Evolutionary conservation across 2,113 vertebrate species (phyloP), one percentile per base, ranked within the genome.

Genomic region (Phrynocephalus versicolor): DNA sequence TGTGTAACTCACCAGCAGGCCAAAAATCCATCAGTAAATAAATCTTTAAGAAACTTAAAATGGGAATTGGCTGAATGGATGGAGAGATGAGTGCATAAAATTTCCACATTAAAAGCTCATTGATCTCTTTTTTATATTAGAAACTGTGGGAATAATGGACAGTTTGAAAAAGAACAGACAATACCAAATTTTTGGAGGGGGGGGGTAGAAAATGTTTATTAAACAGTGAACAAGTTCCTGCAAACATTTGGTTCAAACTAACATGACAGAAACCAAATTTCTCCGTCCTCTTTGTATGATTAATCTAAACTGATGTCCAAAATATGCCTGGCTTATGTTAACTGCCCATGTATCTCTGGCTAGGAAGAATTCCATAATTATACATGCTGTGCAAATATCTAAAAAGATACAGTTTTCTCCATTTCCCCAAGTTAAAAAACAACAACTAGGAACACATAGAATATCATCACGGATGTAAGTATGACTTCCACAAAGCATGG

Each of bases 81-180:
- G 8, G 84, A 21, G 83, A 92, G 91, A 95, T 23, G 88, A 90
- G 94, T 90, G 87, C 85, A 58, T 91, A 92, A 95, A 96, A 95
- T 96, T 97, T 97, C 96, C 96, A 96, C 96, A 96, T 97, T 97
- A 96, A 96, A 95, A 96, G 90, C 60, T 9, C 92, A 95, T 95
- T 4, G 58, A 81, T 96, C 91, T 95, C n/a, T 93, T 89, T 91
- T 93, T 88, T 23, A 25, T 55, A 51, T 81, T 62, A 45, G 70
- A 62, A 87, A 86, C 9, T 71, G 82, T 27, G 79, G 86, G 89
- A 86, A 85, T 89, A 89, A 91, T 91, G 89, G 93, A 94, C 81
- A 84, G 81, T 89, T 94, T 96, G 95, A 97, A 94, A 95, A 45
- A 83, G 95, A 96, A 91, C 95, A 97, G 95, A 95, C 93, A 93